These are phyloP conservation scores for Spondyliosoma cantharus DNA, from an alignment of 2,797 vertebrate species.

Conservation along the genomic window DNA sequence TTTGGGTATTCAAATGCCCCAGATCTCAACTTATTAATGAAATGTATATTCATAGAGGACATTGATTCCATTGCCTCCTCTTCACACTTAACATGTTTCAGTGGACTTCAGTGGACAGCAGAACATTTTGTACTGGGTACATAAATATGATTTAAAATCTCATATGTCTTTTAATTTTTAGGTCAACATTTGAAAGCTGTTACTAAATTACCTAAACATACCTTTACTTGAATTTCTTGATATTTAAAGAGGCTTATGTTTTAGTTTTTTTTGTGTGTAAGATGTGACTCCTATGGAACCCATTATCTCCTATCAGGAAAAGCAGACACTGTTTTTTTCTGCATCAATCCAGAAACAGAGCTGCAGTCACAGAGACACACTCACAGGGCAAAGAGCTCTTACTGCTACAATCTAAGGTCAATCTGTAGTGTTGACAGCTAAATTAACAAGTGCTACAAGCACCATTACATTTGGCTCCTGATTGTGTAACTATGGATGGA, in stretches of 20 bases:
- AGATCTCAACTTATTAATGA: conserved; percentile 81
- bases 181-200: background rate
- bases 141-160: background rate
- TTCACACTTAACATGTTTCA: conserved; percentile 41
- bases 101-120: conserved; percentile 23
- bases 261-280: background rate
- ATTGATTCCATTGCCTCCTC: conserved; percentile 58
- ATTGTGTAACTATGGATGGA: conserved; percentile 47
- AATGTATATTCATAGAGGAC: conserved; percentile 78
- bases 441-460: conserved; percentile 72
- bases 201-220: background rate
- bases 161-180: too few relatives aligned
- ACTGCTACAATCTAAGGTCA: conserved; percentile 66
- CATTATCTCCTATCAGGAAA: conserved; percentile 23
- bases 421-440: conserved; percentile 70
- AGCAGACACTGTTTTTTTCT: conserved; percentile 32
- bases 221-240: background rate
- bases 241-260: background rate
- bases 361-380: conserved; percentile 37
- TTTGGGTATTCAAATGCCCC: conserved; percentile 79
- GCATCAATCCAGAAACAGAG: conserved; percentile 16
- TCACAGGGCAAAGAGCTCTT: conserved; percentile 49
- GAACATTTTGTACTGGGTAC: background rate
- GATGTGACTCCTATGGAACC: conserved; percentile 16
- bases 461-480: conserved; percentile 46